Evolutionary conservation across 2,888 invertebrate species (phyloP).

Genomic region (Panopea generosa): DNA sequence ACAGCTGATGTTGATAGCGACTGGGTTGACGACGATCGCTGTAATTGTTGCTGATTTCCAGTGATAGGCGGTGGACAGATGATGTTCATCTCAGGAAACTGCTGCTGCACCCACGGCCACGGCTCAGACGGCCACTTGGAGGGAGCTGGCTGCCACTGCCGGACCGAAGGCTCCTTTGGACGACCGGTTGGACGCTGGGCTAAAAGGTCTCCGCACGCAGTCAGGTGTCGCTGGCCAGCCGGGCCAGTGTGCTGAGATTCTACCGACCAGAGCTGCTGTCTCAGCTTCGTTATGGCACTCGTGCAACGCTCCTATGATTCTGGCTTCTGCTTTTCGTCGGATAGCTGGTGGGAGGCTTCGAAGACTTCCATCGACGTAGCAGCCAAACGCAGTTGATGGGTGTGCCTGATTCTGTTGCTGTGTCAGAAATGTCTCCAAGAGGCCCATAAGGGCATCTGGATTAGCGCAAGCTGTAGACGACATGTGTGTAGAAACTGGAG

Average conservation of each 20-base stretch:
- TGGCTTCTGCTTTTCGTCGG: slow-evolving; percentile 37
- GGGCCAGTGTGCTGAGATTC: slow-evolving; percentile 25
- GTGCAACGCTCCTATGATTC: slow-evolving; percentile 37
- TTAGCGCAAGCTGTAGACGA: slow-evolving; percentile 35
- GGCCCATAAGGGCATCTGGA: slow-evolving; percentile 30
- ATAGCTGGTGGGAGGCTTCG: slow-evolving; percentile 31
- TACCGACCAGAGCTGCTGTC: slow-evolving; percentile 27
- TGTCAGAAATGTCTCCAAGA: slow-evolving; percentile 34
- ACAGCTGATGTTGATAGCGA: neutral
- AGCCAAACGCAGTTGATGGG: slow-evolving; percentile 26
- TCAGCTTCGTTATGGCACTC: slow-evolving; percentile 44
- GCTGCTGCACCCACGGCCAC: slow-evolving; percentile 37
- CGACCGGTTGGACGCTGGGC: slow-evolving; percentile 34
- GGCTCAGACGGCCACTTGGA: slow-evolving; percentile 33
- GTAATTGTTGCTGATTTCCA: too few species aligned
- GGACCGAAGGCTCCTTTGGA: slow-evolving; percentile 8
- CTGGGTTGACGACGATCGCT: too few species aligned
- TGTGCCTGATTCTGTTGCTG: slow-evolving; percentile 27
- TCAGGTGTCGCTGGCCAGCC: slow-evolving; percentile 18
- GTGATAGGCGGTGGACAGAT: too few species aligned
- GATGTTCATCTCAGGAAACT: too few species aligned
- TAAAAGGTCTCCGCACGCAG: slow-evolving; percentile 20
- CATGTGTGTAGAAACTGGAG: too few species aligned
- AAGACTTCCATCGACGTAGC: too few species aligned
- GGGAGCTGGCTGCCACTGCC: slow-evolving; percentile 37